phyloP scores from a whole-genome alignment of 2,113 vertebrate species.

The Melanerpes formicivorus region DNA sequence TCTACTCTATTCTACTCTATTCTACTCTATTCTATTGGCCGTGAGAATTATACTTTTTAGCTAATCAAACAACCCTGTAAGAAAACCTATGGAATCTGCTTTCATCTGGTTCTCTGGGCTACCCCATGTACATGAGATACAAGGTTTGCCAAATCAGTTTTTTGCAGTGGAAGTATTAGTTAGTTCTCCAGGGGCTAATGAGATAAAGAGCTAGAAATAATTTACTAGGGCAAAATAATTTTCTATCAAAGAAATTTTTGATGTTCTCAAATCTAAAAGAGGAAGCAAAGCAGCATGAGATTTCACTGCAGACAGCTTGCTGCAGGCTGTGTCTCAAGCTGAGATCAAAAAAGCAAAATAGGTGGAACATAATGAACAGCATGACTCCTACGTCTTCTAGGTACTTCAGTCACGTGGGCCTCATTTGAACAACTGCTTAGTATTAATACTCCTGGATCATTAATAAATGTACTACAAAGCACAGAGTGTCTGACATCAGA shows the following conservation, averaged over 20 bases:
- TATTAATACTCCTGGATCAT: background rate
- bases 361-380: fast-evolving
- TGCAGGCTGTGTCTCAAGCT: background rate
- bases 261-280: background rate
- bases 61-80: background rate
- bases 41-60: background rate
- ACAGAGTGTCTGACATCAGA: background rate
- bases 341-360: background rate
- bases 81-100: background rate
- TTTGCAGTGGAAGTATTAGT: background rate
- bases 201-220: background rate
- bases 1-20: too few species aligned
- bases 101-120: background rate
- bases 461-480: background rate
- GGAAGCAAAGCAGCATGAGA: background rate
- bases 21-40: too few species aligned
- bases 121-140: fast-evolving
- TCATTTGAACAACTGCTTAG: background rate
- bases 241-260: background rate
- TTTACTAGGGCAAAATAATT: background rate
- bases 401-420: background rate
- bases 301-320: background rate
- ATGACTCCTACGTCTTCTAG: background rate
- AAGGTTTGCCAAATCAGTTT: background rate
- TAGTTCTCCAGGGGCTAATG: background rate